Percentiles rank a stretch among this genome's conserved stretches.
Evolutionary conservation across 2,113 vertebrate species (phyloP).

Genomic region (Thymallus thymallus): DNA sequence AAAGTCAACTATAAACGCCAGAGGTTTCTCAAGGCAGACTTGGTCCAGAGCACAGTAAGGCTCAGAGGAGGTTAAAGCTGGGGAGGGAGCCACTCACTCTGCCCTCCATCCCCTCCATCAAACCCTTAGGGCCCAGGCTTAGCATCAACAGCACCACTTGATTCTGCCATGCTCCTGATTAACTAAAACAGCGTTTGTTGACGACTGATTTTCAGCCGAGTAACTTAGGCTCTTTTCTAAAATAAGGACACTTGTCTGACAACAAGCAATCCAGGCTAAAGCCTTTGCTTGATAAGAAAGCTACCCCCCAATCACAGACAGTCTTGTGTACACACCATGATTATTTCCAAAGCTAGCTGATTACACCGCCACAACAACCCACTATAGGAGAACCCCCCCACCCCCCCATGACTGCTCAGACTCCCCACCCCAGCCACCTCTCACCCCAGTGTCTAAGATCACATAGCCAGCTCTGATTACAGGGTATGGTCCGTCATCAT

Average conservation of each 20-base stretch:
- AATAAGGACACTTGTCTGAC: conserved; percentile 1
- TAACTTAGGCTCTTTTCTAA: not conserved
- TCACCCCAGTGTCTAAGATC: conserved; percentile 49
- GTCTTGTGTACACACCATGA: conserved; percentile 5
- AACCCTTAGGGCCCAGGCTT: not conserved
- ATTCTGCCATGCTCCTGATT: conserved; percentile 20
- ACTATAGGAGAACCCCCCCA: not conserved
- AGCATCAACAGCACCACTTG: conserved; percentile 4
- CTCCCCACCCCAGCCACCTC: conserved; percentile 19
- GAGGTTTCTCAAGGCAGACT: not conserved
- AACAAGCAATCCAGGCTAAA: not conserved
- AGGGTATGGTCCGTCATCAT: conserved; percentile 59
- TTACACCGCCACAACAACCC: conserved; percentile 12
- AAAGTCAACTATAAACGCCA: too few relatives aligned
- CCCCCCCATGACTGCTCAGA: not conserved
- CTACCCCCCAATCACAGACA: not conserved
- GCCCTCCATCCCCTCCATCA: not conserved
- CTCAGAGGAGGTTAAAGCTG: conserved; percentile 4
- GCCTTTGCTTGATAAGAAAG: not conserved
- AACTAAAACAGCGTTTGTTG: conserved; percentile 24
- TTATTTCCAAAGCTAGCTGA: conserved; percentile 24
- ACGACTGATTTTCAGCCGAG: conserved; percentile 14
- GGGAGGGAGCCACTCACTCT: not conserved
- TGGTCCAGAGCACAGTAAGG: conserved; percentile 20
- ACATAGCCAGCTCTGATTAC: conserved; percentile 63